A percentile compares a stretch with the other conserved stretches of the same genome.
These are phyloP conservation scores for Odontamblyopus lacepedii DNA, from an alignment of 2,797 vertebrate genomes.

Conservation along the genomic window DNA sequence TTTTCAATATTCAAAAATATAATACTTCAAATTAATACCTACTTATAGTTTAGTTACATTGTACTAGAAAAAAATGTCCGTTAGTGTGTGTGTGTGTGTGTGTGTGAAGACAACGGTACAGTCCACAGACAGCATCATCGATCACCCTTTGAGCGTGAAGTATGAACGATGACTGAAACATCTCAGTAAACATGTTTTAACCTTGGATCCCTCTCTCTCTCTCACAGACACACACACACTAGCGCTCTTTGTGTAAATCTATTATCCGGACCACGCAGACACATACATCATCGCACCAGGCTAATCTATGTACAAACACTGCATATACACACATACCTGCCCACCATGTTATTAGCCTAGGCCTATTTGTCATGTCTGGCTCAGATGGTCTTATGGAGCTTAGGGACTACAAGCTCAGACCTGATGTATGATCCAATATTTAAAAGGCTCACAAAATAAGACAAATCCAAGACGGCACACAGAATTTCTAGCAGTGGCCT, in stretches of 20 bases:
- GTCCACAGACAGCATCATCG: conserved; percentile 38
- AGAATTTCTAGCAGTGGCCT: conserved; percentile 16
- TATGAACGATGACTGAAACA: conserved; percentile 22
- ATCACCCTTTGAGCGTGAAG: conserved; percentile 43
- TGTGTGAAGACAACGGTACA: conserved; percentile 7
- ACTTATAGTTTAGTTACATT: neutral
- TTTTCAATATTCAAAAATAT: neutral
- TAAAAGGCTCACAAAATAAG: conserved; percentile 11
- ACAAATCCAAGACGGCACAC: neutral
- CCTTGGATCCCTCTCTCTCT: conserved; percentile 31
- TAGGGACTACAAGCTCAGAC: conserved; percentile 25
- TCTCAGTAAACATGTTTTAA: conserved; percentile 46
- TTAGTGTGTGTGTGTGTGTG: neutral
- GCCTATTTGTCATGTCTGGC: conserved; percentile 56
- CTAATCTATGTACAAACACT: conserved; percentile 23
- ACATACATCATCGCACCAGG: conserved; percentile 9
- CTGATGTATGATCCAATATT: conserved; percentile 19
- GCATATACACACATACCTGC: conserved; percentile 13
- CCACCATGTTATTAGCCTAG: conserved; percentile 41
- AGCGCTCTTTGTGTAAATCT: neutral
- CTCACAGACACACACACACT: conserved; percentile 12
- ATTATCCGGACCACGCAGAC: conserved; percentile 9
- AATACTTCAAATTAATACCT: neutral
- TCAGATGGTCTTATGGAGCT: conserved; percentile 38
- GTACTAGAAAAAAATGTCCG: neutral